These are phyloP conservation scores for Ochropleura plecta DNA, from an alignment of 2,888 invertebrate genomes.

Conservation along the genomic window DNA sequence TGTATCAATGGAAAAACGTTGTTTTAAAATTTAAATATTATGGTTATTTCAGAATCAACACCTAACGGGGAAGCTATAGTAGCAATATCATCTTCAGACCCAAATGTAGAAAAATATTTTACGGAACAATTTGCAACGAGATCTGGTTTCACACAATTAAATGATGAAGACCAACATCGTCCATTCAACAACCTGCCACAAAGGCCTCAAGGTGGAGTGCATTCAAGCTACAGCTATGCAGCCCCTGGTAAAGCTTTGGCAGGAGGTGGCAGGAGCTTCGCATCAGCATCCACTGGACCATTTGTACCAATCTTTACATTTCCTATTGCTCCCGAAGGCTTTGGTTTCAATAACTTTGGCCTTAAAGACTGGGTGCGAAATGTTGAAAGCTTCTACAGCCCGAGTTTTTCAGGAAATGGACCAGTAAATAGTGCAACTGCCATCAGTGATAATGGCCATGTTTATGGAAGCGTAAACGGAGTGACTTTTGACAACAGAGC, in stretches of 20 bases:
- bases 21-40: not conserved
- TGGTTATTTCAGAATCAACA: slow-evolving; percentile 76
- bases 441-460: slow-evolving; percentile 78
- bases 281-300: slow-evolving; percentile 67
- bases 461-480: slow-evolving; percentile 77
- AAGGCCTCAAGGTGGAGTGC: slow-evolving; percentile 50
- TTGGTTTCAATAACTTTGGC: slow-evolving; percentile 62
- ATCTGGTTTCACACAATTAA: slow-evolving; percentile 58
- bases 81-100: slow-evolving; percentile 79
- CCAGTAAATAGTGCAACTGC: slow-evolving; percentile 72
- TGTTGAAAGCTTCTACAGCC: slow-evolving; percentile 75
- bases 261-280: slow-evolving; percentile 76
- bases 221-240: slow-evolving; percentile 73
- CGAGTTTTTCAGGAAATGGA: slow-evolving; percentile 69
- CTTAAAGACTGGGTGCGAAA: slow-evolving; percentile 76
- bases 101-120: slow-evolving; percentile 74
- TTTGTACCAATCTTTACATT: slow-evolving; percentile 74
- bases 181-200: slow-evolving; percentile 45
- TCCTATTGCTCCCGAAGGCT: slow-evolving; percentile 71
- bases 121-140: slow-evolving; percentile 65
- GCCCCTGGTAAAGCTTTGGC: slow-evolving; percentile 72
- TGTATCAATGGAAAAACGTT: not conserved
- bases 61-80: slow-evolving; percentile 78
- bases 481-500: slow-evolving; percentile 73
- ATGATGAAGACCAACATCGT: slow-evolving; percentile 43